These are phyloP conservation scores for Linepithema humile DNA, from an alignment of 1,140 invertebrate species.

Conservation along the genomic window DNA sequence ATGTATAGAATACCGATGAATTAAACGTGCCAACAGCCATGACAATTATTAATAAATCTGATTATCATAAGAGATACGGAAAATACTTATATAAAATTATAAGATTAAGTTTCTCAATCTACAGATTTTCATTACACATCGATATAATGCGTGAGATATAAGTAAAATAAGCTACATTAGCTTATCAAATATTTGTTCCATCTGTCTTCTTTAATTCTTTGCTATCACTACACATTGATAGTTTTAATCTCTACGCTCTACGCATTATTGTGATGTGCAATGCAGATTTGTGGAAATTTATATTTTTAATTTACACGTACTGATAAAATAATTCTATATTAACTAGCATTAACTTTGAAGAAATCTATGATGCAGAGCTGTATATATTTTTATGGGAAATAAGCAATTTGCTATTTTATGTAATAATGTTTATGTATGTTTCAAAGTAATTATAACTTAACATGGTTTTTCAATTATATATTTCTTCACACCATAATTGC, in stretches of 20 bases:
- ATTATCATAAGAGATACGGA: conserved; percentile 30
- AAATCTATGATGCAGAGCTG: conserved; percentile 23
- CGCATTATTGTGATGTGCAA: background rate
- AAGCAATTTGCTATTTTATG: conserved; percentile 45
- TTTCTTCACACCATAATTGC: conserved; percentile 20
- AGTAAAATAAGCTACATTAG: background rate
- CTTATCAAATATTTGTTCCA: conserved; percentile 11
- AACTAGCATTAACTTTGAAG: background rate
- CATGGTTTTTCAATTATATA: conserved; percentile 30
- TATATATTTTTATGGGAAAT: conserved; percentile 45
- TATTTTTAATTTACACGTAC: conserved; percentile 39
- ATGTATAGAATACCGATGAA: conserved; percentile 33
- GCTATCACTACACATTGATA: background rate
- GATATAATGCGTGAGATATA: conserved; percentile 28
- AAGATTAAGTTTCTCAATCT: background rate
- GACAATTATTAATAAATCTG: conserved; percentile 68
- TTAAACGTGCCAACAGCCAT: conserved; percentile 59
- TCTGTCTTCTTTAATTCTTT: conserved; percentile 2
- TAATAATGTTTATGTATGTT: conserved; percentile 61
- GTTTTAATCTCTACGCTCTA: background rate
- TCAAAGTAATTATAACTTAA: conserved; percentile 55
- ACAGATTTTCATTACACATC: conserved; percentile 17
- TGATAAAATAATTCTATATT: conserved; percentile 19
- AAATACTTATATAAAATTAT: conserved; percentile 8
- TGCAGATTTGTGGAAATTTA: conserved; percentile 4